Conservation (phyloP, 2,113 vertebrate species). For the Ancistrus triradiatus region DNA sequence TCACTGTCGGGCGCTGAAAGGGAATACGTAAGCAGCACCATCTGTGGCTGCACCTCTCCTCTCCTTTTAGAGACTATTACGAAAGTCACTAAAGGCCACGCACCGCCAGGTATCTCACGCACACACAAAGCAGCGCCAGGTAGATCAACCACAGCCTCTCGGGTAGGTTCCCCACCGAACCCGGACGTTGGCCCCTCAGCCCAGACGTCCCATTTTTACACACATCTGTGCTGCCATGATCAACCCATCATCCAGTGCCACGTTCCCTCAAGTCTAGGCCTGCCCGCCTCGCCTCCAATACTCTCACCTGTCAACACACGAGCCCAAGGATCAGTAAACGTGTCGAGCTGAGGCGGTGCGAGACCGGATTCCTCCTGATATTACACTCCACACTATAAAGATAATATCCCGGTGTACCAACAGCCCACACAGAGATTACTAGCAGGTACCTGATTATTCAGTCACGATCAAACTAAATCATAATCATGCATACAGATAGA, state of each 20-base stretch:
- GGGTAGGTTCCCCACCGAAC: no score
- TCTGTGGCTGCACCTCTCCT: constrained; percentile 40
- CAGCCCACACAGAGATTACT: no score
- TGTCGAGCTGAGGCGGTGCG: constrained; percentile 27
- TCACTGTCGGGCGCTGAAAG: constrained; percentile 37
- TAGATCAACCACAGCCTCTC: background rate
- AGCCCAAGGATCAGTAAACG: constrained; percentile 17
- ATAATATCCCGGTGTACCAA: background rate
- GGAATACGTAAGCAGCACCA: constrained; percentile 42
- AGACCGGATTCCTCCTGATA: constrained; percentile 24
- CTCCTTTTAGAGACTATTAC: constrained; percentile 47
- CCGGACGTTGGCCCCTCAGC: no score
- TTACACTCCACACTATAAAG: constrained; percentile 4
- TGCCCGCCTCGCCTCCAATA: constrained; percentile 32
- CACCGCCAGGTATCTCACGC: background rate
- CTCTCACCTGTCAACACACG: constrained; percentile 32
- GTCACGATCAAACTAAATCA: no score
- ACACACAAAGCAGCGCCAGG: background rate
- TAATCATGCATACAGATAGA: no score
- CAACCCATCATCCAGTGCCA: constrained; percentile 7
- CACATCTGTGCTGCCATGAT: constrained; percentile 11
- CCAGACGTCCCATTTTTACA: background rate
- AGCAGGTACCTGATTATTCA: no score
- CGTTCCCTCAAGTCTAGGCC: constrained; percentile 32
- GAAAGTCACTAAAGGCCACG: constrained; percentile 37